Conservation (phyloP, 2,888 invertebrate species). For the Catocala nupta region DNA sequence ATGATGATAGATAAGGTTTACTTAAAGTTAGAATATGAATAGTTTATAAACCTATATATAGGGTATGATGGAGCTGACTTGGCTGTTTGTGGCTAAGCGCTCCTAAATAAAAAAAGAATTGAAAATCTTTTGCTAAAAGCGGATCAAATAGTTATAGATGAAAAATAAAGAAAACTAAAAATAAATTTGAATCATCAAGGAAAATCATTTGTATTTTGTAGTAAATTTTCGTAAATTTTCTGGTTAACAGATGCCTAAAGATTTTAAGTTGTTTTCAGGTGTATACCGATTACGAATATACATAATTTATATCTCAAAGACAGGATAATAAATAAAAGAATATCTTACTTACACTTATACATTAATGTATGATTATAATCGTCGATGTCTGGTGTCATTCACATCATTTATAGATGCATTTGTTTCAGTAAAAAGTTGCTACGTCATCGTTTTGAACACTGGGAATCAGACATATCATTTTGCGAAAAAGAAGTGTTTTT, state of each 20-base stretch:
- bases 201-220: not conserved
- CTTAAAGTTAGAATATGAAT: too few relatives aligned
- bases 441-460: not conserved
- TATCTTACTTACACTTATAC: conserved; percentile 26
- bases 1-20: too few relatives aligned
- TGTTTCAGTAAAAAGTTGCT: conserved; percentile 8
- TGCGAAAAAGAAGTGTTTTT: too few relatives aligned
- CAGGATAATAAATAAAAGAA: conserved; percentile 41
- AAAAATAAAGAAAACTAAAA: too few relatives aligned
- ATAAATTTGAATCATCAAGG: not conserved
- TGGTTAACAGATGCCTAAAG: conserved; percentile 33
- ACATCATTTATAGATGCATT: conserved; percentile 28
- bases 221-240: conserved; percentile 19
- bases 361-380: conserved; percentile 38
- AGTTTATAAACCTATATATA: too few relatives aligned
- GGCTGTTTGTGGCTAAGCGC: too few relatives aligned
- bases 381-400: conserved; percentile 36
- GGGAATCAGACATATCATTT: too few relatives aligned
- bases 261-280: conserved; percentile 40
- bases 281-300: conserved; percentile 30
- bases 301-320: conserved; percentile 35
- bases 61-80: too few relatives aligned
- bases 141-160: too few relatives aligned
- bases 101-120: too few relatives aligned
- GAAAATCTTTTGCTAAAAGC: too few relatives aligned